Conservation (phyloP, 2,797 vertebrate species). For the Mormyrops attenuatus region DNA sequence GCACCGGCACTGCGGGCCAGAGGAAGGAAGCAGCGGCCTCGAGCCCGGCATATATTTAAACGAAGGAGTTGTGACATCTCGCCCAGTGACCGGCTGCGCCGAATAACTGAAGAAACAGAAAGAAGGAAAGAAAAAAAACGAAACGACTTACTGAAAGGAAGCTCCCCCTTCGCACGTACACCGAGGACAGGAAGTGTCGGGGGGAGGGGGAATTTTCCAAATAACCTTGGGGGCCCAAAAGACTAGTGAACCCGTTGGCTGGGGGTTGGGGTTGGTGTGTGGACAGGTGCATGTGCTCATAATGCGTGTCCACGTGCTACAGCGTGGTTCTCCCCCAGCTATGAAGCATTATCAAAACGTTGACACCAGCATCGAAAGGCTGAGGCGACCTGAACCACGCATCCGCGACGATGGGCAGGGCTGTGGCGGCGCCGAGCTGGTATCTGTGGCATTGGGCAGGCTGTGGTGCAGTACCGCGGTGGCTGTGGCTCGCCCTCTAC, state of each 20-base stretch:
- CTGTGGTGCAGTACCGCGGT: slow-evolving; percentile 21
- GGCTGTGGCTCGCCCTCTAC: slow-evolving; percentile 26
- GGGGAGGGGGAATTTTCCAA: background rate
- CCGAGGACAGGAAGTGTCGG: background rate
- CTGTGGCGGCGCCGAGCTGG: background rate
- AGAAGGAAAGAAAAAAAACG: background rate
- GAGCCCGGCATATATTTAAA: slow-evolving; percentile 10
- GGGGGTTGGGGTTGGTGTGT: background rate
- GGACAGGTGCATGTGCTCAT: background rate
- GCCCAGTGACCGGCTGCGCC: background rate
- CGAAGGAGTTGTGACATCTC: slow-evolving; percentile 1
- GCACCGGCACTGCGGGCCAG: background rate
- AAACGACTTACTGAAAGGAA: background rate
- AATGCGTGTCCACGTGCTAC: background rate
- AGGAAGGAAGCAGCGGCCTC: background rate
- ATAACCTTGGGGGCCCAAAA: background rate
- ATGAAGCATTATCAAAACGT: background rate
- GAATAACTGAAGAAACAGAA: slow-evolving; percentile 12
- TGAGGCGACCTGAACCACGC: background rate
- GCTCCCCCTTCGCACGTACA: background rate
- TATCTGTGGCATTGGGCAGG: slow-evolving; percentile 22
- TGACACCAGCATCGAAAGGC: background rate
- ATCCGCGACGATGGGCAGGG: background rate
- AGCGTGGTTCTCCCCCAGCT: background rate
- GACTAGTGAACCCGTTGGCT: background rate